A percentile compares a stretch with the other conserved stretches of the same genome.
Evolutionary conservation across 2,797 vertebrate genomes (phyloP).

Genomic region (Brachymystax lenok): DNA sequence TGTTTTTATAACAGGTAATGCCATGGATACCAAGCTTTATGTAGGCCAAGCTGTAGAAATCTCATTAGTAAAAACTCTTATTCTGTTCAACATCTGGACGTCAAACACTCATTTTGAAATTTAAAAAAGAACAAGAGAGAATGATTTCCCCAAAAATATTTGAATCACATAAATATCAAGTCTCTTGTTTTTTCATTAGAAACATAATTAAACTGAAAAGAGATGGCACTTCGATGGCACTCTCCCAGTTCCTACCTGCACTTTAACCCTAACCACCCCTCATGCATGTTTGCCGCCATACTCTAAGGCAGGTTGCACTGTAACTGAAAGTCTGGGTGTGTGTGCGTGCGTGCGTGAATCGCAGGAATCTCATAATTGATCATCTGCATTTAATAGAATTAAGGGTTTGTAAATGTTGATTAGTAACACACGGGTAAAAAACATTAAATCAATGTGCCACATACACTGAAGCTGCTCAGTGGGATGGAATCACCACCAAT

Average conservation of each 20-base stretch:
- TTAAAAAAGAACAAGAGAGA: not conserved
- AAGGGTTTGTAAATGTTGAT: constrained; percentile 13
- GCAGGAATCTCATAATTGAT: not conserved
- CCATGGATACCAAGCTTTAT: not conserved
- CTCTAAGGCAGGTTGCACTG: not conserved
- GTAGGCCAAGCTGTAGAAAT: constrained; percentile 5
- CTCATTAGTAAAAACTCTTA: not conserved
- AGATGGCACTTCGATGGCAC: constrained; percentile 1
- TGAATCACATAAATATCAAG: constrained; percentile 9
- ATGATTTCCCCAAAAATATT: not conserved
- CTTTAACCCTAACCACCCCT: not conserved
- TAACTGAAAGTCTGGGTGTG: not conserved
- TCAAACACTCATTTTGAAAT: constrained; percentile 8
- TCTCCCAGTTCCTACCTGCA: not conserved
- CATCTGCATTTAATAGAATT: constrained; percentile 1
- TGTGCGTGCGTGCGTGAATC: not conserved
- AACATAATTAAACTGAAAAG: not conserved
- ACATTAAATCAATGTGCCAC: constrained; percentile 14
- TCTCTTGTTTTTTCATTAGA: constrained; percentile 2
- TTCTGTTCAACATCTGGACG: constrained; percentile 4
- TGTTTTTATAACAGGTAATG: not conserved
- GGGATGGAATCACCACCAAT: constrained; percentile 4
- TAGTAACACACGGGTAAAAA: constrained; percentile 15
- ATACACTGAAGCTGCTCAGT: constrained; percentile 27
- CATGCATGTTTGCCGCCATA: not conserved